These are phyloP conservation scores for Mycetomoellerius zeteki DNA, from an alignment of 1,140 invertebrate genomes.

Conservation along the genomic window DNA sequence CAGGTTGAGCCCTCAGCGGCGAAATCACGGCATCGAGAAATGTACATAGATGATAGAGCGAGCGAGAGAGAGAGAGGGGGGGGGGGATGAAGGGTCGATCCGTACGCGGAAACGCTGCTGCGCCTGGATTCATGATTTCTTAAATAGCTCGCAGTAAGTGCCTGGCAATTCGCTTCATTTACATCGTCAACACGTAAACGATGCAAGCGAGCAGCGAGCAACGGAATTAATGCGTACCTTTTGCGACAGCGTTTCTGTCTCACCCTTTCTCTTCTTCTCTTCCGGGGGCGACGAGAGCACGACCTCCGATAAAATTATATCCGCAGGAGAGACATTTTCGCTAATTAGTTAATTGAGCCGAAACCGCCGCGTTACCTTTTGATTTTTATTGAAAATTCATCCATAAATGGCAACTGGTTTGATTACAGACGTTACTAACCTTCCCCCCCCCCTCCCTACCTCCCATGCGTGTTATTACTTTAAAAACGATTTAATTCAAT, in stretches of 20 bases:
- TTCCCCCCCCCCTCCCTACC: not conserved
- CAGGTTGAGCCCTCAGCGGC: not conserved
- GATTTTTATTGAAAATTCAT: slow-evolving; percentile 51
- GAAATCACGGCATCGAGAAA: slow-evolving; percentile 44
- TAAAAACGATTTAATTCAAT: slow-evolving; percentile 63
- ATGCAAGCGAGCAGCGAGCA: slow-evolving; percentile 35
- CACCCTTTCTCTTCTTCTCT: not conserved
- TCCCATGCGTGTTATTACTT: slow-evolving; percentile 37
- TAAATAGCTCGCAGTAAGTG: slow-evolving; percentile 62
- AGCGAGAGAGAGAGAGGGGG: not conserved
- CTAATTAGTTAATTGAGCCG: slow-evolving; percentile 41
- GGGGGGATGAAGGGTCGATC: not conserved
- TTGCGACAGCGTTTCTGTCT: slow-evolving; percentile 22
- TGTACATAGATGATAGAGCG: slow-evolving; percentile 9
- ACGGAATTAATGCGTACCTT: slow-evolving; percentile 52
- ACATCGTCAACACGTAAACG: slow-evolving; percentile 62
- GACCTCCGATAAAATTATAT: slow-evolving; percentile 37
- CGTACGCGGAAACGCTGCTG: slow-evolving; percentile 7
- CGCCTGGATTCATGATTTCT: slow-evolving; percentile 55
- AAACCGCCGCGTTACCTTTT: slow-evolving; percentile 1
- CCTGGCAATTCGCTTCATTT: slow-evolving; percentile 62
- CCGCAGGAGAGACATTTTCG: slow-evolving; percentile 19
- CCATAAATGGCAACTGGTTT: slow-evolving; percentile 29
- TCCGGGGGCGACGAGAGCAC: not conserved
- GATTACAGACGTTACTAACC: slow-evolving; percentile 35